Conservation (phyloP, 2,113 vertebrate species). For the Pao palembangensis region DNA sequence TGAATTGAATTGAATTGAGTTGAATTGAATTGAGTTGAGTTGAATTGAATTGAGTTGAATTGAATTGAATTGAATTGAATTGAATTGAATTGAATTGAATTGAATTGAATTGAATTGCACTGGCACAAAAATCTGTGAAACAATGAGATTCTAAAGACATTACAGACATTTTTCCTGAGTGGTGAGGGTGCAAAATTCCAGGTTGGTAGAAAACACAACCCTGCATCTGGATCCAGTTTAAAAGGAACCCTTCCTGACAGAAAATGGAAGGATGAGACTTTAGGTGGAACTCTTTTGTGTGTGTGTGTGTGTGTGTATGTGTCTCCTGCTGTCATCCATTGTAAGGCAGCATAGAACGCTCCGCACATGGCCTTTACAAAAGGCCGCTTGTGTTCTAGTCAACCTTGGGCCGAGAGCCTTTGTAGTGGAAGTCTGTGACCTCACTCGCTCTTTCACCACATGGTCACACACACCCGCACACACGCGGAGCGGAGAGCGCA, state of each 20-base stretch:
- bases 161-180: not conserved
- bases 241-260: too few relatives aligned
- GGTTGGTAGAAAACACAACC: not conserved
- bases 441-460: slow-evolving; percentile 47
- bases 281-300: not conserved
- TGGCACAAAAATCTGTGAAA: too few relatives aligned
- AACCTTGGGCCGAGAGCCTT: slow-evolving; percentile 65
- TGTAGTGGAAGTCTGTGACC: slow-evolving; percentile 66
- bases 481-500: too few relatives aligned
- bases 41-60: too few relatives aligned
- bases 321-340: slow-evolving; percentile 49
- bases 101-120: too few relatives aligned
- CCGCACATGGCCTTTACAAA: slow-evolving; percentile 65
- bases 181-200: not conserved
- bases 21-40: too few relatives aligned
- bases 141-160: not conserved
- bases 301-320: too few relatives aligned
- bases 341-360: slow-evolving; percentile 66
- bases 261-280: too few relatives aligned
- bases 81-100: too few relatives aligned
- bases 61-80: too few relatives aligned
- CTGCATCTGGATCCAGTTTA: too few relatives aligned
- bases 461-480: slow-evolving; percentile 7
- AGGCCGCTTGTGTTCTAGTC: slow-evolving; percentile 64
- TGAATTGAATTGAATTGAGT: too few relatives aligned